Percentiles rank a stretch among this genome's conserved stretches.
Evolutionary conservation across 1,140 invertebrate species (phyloP).

Genomic region (Ceratina australensis): DNA sequence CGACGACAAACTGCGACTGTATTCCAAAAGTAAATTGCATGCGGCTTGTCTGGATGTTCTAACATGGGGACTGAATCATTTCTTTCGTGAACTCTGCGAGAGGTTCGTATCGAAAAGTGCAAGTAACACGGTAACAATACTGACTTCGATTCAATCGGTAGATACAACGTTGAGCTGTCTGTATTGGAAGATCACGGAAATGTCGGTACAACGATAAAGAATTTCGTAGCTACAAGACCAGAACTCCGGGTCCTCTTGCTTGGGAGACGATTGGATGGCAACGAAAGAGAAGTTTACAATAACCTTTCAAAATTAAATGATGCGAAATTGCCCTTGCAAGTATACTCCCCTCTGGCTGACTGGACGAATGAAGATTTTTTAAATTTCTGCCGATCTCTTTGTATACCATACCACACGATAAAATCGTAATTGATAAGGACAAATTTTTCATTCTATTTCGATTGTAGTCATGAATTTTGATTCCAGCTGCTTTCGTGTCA

Average conservation of each 20-base stretch:
- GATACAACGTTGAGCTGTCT: slow-evolving; percentile 57
- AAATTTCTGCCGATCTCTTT: slow-evolving; percentile 54
- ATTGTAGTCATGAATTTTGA: no score
- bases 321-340: slow-evolving; percentile 19
- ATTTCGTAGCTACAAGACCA: slow-evolving; percentile 46
- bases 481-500: no score
- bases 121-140: not conserved
- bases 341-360: slow-evolving; percentile 54
- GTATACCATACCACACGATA: slow-evolving; percentile 43
- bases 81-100: slow-evolving; percentile 45
- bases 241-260: slow-evolving; percentile 63
- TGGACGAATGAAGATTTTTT: slow-evolving; percentile 58
- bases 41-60: slow-evolving; percentile 30
- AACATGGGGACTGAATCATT: slow-evolving; percentile 27
- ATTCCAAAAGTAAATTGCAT: slow-evolving; percentile 32
- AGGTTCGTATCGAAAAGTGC: slow-evolving; percentile 42
- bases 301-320: not conserved
- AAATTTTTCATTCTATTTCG: not conserved
- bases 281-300: slow-evolving; percentile 9
- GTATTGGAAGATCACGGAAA: slow-evolving; percentile 11
- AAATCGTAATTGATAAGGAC: slow-evolving; percentile 8
- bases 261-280: slow-evolving; percentile 21
- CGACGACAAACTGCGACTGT: not conserved
- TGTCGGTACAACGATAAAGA: slow-evolving; percentile 17
- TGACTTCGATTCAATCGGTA: slow-evolving; percentile 30